Evolutionary conservation across 2,113 vertebrate genomes (phyloP).

Genomic region (Pseudois nayaur): DNA sequence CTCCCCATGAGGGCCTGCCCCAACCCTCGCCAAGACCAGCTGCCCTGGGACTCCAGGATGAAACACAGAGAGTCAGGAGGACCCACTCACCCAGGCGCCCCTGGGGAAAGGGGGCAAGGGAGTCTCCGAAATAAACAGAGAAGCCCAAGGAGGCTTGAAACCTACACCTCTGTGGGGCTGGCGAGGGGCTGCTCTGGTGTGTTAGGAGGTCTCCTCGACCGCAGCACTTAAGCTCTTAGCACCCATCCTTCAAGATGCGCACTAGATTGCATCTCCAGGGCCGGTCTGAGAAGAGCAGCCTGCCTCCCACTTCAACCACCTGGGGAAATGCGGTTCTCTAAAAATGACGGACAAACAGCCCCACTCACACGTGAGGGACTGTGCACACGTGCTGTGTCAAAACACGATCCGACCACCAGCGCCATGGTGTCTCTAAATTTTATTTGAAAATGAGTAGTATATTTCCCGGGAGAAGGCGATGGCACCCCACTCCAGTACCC

Average conservation of each 20-base stretch:
- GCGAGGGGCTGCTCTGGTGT: neutral
- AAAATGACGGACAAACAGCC: neutral
- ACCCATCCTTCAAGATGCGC: neutral
- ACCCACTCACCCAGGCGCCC: neutral
- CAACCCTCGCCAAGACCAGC: neutral
- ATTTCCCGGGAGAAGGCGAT: neutral
- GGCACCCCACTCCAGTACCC: too few species aligned
- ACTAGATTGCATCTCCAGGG: neutral
- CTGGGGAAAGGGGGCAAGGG: too few species aligned
- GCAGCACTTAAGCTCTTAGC: neutral
- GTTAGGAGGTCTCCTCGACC: neutral
- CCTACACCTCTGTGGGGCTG: neutral
- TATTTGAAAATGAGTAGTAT: neutral
- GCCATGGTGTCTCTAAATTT: neutral
- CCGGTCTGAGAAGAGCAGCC: neutral
- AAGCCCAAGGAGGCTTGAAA: neutral
- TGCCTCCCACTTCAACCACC: neutral
- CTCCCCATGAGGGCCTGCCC: neutral
- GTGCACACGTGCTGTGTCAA: neutral
- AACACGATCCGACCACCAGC: neutral
- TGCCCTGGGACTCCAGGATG: neutral
- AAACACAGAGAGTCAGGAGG: neutral
- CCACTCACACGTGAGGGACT: neutral
- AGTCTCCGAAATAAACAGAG: neutral
- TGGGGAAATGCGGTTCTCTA: neutral